Conservation (phyloP, 2,797 vertebrate species). For the Melanotaenia pygmaea region DNA sequence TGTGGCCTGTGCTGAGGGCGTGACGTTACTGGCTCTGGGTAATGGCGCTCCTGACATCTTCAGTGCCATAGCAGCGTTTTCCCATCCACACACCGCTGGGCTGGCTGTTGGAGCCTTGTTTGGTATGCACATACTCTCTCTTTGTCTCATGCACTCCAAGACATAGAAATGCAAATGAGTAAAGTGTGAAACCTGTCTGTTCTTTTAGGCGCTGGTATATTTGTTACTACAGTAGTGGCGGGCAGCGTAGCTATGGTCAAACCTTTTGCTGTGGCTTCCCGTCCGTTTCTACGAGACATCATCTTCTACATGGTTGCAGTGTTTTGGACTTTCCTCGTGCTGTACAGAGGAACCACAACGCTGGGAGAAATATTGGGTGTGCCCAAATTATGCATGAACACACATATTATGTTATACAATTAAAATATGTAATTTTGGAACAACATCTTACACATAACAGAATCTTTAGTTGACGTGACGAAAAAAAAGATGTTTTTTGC, state of each 20-base stretch:
- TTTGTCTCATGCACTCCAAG: not conserved
- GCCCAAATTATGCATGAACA: conserved; percentile 1
- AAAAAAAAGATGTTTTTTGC: not conserved
- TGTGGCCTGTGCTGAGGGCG: conserved; percentile 83
- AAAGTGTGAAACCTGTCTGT: not conserved
- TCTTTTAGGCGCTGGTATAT: conserved; percentile 90
- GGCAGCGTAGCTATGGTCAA: conserved; percentile 91
- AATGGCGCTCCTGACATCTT: conserved; percentile 97
- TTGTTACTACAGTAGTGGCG: conserved; percentile 94
- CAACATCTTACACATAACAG: not conserved
- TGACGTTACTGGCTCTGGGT: conserved; percentile 96
- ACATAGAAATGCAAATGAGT: not conserved
- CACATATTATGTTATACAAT: not conserved
- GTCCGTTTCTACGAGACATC: conserved; percentile 93
- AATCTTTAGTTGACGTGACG: not conserved
- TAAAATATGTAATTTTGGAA: not conserved
- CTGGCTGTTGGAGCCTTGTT: conserved; percentile 93
- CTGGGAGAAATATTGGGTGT: conserved; percentile 89
- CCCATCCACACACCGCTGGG: conserved; percentile 89
- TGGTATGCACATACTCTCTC: conserved; percentile 74
- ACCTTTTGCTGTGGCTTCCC: conserved; percentile 90
- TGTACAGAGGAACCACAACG: conserved; percentile 86
- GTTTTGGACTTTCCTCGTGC: conserved; percentile 90
- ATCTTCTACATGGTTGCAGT: conserved; percentile 94
- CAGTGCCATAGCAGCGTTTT: conserved; percentile 94